Percentiles rank a stretch among this genome's conserved stretches.
Conservation (phyloP, 30 jellyfish, hydroid and myxozoan genomes). For the Aurelia sp. region DNA sequence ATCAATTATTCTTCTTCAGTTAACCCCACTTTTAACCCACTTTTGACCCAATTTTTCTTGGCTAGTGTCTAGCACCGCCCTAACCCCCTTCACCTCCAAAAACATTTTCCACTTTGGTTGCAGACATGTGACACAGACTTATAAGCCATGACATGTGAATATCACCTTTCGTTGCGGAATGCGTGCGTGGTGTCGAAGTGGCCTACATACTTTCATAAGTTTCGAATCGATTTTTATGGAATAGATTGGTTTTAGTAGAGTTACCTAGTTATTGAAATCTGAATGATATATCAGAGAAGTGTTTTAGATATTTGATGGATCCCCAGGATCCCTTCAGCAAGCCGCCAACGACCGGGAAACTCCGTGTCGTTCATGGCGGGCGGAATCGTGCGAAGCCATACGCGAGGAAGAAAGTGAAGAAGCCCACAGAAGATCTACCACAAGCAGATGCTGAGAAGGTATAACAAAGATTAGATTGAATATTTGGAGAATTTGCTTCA, state of each 20-base stretch:
- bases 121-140: too few species aligned
- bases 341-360: slow-evolving; percentile 61
- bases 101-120: too few species aligned
- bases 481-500: too few species aligned
- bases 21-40: too few species aligned
- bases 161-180: slow-evolving; percentile 60
- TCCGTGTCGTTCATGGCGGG: slow-evolving; percentile 78
- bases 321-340: slow-evolving; percentile 36
- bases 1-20: too few species aligned
- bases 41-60: too few species aligned
- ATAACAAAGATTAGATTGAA: neutral
- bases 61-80: too few species aligned
- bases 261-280: neutral
- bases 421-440: slow-evolving; percentile 7
- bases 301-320: slow-evolving; percentile 35
- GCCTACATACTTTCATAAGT: slow-evolving; percentile 5
- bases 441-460: slow-evolving; percentile 6
- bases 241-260: neutral
- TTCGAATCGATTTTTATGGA: neutral
- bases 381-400: slow-evolving; percentile 69
- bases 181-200: slow-evolving; percentile 52
- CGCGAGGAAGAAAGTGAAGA: slow-evolving; percentile 35
- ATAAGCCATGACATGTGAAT: neutral
- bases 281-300: slow-evolving; percentile 11
- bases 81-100: too few species aligned